Evolutionary conservation across 2,113 vertebrate species (phyloP).

Genomic region (Corythornis vintsioides): DNA sequence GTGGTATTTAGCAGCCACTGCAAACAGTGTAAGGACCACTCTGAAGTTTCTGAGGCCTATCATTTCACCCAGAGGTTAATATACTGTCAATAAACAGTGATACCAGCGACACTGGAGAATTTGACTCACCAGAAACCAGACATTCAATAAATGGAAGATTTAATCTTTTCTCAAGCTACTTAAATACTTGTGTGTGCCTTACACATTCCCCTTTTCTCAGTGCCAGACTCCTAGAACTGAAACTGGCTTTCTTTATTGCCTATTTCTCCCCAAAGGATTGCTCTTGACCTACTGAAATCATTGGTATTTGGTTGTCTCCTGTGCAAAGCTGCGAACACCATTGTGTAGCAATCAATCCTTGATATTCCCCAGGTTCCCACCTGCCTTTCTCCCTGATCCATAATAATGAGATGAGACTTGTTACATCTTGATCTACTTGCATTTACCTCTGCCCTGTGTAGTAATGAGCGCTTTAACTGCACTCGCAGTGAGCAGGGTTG

Average conservation of each 20-base stretch:
- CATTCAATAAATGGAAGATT: neutral
- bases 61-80: constrained; percentile 57
- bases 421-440: neutral
- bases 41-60: constrained; percentile 33
- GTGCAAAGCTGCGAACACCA: fast-evolving
- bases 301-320: neutral
- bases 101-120: neutral
- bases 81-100: neutral
- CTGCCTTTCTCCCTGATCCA: neutral
- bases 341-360: neutral
- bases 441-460: neutral
- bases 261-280: neutral
- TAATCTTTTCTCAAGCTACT: neutral
- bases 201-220: neutral
- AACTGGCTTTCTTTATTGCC: neutral
- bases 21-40: constrained; percentile 16
- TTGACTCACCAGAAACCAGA: neutral
- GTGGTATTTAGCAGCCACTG: neutral
- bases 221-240: neutral
- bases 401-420: neutral
- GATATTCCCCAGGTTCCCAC: neutral
- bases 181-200: neutral
- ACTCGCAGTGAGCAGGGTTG: fast-evolving
- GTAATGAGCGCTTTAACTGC: fast-evolving
- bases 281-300: neutral